A percentile compares a stretch with the other conserved stretches of the same genome.
phyloP scores from a whole-genome alignment of 2,113 vertebrate genomes.

The Channa argus region DNA sequence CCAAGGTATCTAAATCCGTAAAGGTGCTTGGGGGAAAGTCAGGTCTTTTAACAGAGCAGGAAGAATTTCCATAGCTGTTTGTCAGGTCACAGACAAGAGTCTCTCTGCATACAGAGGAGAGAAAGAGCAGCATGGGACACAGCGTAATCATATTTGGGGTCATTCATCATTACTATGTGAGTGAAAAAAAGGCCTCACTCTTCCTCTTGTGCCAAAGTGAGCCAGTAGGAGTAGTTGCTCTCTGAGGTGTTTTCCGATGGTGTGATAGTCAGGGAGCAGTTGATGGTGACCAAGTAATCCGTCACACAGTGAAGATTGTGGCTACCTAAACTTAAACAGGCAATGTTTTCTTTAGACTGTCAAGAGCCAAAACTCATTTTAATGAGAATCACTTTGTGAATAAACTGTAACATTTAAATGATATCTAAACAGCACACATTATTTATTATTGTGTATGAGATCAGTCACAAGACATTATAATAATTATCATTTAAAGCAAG shows the following conservation, averaged over 20 bases:
- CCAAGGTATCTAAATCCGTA: background rate
- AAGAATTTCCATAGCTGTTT: background rate
- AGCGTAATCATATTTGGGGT: background rate
- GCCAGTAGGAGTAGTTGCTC: constrained; percentile 41
- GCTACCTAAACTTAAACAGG: constrained; percentile 23
- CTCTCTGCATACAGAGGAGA: constrained; percentile 11
- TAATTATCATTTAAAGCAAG: no score
- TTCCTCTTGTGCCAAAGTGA: background rate
- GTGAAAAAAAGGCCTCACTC: constrained; percentile 32
- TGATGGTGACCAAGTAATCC: constrained; percentile 71
- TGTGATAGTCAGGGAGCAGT: constrained; percentile 63
- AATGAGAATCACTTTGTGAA: background rate
- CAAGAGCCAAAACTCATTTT: background rate
- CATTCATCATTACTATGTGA: background rate
- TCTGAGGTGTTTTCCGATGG: background rate
- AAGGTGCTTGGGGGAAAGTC: background rate
- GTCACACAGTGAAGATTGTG: constrained; percentile 61
- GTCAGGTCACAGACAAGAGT: constrained; percentile 27
- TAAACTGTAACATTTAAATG: background rate
- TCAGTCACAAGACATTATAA: no score
- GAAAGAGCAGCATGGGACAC: background rate
- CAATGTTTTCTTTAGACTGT: background rate
- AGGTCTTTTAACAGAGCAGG: constrained; percentile 38
- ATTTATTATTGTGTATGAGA: no score
- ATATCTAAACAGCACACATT: background rate